These are phyloP conservation scores for Okapia johnstoni DNA, from an alignment of 2,113 vertebrate genomes.

Conservation along the genomic window DNA sequence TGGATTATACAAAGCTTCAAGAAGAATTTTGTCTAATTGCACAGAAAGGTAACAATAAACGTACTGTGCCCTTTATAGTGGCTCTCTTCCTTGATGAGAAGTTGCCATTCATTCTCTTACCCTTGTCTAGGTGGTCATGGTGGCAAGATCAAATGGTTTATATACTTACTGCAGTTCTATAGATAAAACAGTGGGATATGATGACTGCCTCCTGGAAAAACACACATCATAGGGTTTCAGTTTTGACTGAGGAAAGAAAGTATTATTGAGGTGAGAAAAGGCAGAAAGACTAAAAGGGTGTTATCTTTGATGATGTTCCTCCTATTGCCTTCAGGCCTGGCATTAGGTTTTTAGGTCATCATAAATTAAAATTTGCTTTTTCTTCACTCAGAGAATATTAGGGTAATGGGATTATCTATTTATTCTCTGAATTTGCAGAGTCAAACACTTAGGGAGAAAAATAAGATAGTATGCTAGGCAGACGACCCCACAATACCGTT, in stretches of 20 bases:
- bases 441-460: background rate
- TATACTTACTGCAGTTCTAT: background rate
- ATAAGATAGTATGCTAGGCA: background rate
- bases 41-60: slow-evolving; percentile 90
- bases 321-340: slow-evolving; percentile 55
- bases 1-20: slow-evolving; percentile 97
- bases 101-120: background rate
- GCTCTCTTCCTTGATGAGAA: background rate
- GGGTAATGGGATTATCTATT: slow-evolving; percentile 49
- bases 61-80: background rate
- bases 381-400: slow-evolving; percentile 68
- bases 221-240: background rate
- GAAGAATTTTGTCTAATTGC: slow-evolving; percentile 97
- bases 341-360: slow-evolving; percentile 71
- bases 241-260: background rate
- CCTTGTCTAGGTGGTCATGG: background rate
- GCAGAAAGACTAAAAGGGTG: background rate
- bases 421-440: slow-evolving; percentile 61
- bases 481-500: background rate
- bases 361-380: slow-evolving; percentile 66
- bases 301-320: slow-evolving; percentile 65
- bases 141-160: background rate
- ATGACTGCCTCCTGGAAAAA: background rate
- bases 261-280: background rate
- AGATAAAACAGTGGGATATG: background rate